phyloP scores from a whole-genome alignment of 2,113 vertebrate genomes.

The Ascaphus truei region DNA sequence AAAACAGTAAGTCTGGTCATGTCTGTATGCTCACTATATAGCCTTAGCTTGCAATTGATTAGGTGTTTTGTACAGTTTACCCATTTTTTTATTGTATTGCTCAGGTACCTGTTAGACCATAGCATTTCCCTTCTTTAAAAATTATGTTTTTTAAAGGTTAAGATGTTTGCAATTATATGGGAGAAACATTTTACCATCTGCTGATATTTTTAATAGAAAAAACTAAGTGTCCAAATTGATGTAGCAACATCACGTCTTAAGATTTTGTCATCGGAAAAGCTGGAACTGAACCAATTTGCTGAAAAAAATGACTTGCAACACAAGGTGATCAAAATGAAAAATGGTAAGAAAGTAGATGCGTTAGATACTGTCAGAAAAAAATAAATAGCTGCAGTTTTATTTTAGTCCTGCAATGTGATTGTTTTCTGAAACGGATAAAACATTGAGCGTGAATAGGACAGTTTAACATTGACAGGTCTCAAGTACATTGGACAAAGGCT shows the following conservation, averaged over 20 bases:
- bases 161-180: slow-evolving; percentile 22
- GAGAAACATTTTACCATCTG: slow-evolving; percentile 20
- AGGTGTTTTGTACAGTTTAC: neutral
- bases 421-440: slow-evolving; percentile 13
- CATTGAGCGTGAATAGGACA: neutral
- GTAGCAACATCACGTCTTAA: slow-evolving; percentile 18
- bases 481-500: neutral
- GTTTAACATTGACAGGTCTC: neutral
- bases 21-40: too few species aligned
- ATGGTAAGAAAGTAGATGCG: slow-evolving; percentile 33
- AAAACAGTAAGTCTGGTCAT: too few species aligned
- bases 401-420: slow-evolving; percentile 8
- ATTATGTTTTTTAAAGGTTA: neutral
- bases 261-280: slow-evolving; percentile 33
- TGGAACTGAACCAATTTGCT: slow-evolving; percentile 36
- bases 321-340: slow-evolving; percentile 26
- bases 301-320: slow-evolving; percentile 33
- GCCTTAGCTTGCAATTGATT: neutral
- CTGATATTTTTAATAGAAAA: slow-evolving; percentile 37
- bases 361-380: slow-evolving; percentile 31
- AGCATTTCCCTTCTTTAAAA: neutral
- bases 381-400: slow-evolving; percentile 18
- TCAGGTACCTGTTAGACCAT: neutral
- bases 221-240: slow-evolving; percentile 22
- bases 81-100: slow-evolving; percentile 18